Evolutionary conservation across 1,140 invertebrate genomes (phyloP).

Genomic region (Bradysia coprophila): DNA sequence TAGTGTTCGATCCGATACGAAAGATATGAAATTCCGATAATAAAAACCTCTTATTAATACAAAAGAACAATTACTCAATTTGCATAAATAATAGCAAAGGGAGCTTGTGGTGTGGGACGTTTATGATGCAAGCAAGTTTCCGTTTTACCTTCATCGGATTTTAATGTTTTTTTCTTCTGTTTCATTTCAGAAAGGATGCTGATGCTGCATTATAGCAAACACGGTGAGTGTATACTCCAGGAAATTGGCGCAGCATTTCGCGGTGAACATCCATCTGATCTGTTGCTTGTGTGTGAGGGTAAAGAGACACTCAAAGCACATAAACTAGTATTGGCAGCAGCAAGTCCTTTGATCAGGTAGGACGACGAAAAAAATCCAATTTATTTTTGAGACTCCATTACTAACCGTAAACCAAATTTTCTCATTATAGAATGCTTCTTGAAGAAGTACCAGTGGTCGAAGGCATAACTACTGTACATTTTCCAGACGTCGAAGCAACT

Average conservation of each 20-base stretch:
- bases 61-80: no score
- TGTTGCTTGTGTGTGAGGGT: conserved; percentile 63
- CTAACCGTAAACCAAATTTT: not conserved
- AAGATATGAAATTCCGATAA: no score
- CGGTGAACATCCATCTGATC: conserved; percentile 61
- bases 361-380: not conserved
- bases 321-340: conserved; percentile 62
- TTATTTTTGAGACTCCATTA: no score
- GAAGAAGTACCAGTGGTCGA: conserved; percentile 52
- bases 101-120: not conserved
- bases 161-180: not conserved
- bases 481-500: conserved; percentile 56
- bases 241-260: conserved; percentile 69
- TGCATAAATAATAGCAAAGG: not conserved
- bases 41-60: no score
- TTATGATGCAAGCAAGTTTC: not conserved
- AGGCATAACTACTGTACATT: conserved; percentile 52
- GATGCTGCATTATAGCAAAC: conserved; percentile 76
- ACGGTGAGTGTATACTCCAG: conserved; percentile 70
- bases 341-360: conserved; percentile 56
- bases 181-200: conserved; percentile 34
- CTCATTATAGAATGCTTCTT: conserved; percentile 33
- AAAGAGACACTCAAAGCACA: conserved; percentile 51
- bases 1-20: no score
- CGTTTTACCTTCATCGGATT: not conserved